These are phyloP conservation scores for Sycophila texana DNA, from an alignment of 2,888 invertebrate species.

Conservation along the genomic window DNA sequence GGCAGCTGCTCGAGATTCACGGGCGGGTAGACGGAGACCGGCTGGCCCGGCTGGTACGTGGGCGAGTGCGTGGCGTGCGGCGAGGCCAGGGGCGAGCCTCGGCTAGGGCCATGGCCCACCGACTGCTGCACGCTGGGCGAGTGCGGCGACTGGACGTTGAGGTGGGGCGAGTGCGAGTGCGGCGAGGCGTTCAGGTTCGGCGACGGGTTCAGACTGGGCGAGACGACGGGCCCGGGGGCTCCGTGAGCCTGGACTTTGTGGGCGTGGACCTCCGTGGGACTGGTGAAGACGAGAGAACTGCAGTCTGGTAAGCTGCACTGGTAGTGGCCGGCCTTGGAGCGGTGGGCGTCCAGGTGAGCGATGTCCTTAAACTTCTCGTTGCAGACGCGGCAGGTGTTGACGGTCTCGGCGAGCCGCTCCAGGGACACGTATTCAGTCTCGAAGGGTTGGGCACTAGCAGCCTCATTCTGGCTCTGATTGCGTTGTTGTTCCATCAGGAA, in stretches of 20 bases:
- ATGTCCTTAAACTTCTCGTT: slow-evolving; percentile 80
- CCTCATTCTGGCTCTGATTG: slow-evolving; percentile 65
- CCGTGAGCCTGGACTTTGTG: slow-evolving; percentile 72
- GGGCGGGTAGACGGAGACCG: slow-evolving; percentile 65
- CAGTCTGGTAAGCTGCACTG: slow-evolving; percentile 75
- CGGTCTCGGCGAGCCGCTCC: slow-evolving; percentile 79
- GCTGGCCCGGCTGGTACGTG: slow-evolving; percentile 57
- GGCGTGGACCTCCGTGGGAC: slow-evolving; percentile 66
- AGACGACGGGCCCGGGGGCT: slow-evolving; percentile 56
- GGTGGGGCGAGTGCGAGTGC: slow-evolving; percentile 66
- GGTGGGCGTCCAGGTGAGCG: slow-evolving; percentile 78
- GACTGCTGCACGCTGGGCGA: slow-evolving; percentile 42
- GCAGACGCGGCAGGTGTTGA: slow-evolving; percentile 80
- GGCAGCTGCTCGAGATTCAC: slow-evolving; percentile 72
- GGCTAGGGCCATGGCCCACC: slow-evolving; percentile 41
- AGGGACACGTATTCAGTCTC: slow-evolving; percentile 82
- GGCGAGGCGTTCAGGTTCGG: slow-evolving; percentile 61
- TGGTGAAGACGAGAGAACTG: slow-evolving; percentile 67
- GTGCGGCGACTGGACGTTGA: slow-evolving; percentile 64
- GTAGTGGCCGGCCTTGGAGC: slow-evolving; percentile 78
- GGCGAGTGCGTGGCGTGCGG: slow-evolving; percentile 67
- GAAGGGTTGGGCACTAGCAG: slow-evolving; percentile 61
- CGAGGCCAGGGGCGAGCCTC: slow-evolving; percentile 67
- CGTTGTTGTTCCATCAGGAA: slow-evolving; percentile 70
- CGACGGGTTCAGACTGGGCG: slow-evolving; percentile 53